Evolutionary conservation across 2,113 vertebrate genomes (phyloP).

Genomic region (Accipiter cooperii): DNA sequence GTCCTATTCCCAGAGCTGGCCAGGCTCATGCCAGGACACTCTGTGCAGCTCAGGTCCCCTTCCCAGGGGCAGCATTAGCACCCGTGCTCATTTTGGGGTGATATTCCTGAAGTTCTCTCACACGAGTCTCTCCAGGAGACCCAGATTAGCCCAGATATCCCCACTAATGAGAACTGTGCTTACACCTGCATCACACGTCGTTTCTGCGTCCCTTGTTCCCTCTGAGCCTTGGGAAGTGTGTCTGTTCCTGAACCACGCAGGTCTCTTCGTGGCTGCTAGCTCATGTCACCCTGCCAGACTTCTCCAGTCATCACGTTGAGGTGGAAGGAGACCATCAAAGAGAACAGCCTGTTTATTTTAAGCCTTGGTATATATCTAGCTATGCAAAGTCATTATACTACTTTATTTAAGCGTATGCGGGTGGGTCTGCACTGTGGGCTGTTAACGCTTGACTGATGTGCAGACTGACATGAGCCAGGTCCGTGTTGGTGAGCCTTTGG

Average conservation of each 20-base stretch:
- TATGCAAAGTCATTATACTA: not conserved
- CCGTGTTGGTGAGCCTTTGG: no score
- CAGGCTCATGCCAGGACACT: not conserved
- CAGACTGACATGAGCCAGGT: not conserved
- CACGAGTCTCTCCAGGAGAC: not conserved
- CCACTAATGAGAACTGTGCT: not conserved
- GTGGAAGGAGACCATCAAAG: not conserved
- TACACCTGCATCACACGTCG: accelerated
- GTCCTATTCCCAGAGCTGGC: not conserved
- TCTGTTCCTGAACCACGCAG: not conserved
- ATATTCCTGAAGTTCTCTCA: not conserved
- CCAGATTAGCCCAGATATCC: not conserved
- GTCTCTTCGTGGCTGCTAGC: not conserved
- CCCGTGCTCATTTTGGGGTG: not conserved
- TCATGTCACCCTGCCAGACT: not conserved
- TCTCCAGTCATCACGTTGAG: not conserved
- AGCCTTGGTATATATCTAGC: not conserved
- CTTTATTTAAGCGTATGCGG: no score
- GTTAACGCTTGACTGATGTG: no score
- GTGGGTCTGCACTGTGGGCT: not conserved
- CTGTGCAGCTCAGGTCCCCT: not conserved
- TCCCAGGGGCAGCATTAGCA: no score
- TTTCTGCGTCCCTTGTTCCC: not conserved
- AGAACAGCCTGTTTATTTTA: not conserved
- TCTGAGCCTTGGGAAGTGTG: not conserved